A percentile compares a stretch with the other conserved stretches of the same genome.
Conservation (phyloP, 2,113 vertebrate genomes). For the Oncorhynchus nerka region DNA sequence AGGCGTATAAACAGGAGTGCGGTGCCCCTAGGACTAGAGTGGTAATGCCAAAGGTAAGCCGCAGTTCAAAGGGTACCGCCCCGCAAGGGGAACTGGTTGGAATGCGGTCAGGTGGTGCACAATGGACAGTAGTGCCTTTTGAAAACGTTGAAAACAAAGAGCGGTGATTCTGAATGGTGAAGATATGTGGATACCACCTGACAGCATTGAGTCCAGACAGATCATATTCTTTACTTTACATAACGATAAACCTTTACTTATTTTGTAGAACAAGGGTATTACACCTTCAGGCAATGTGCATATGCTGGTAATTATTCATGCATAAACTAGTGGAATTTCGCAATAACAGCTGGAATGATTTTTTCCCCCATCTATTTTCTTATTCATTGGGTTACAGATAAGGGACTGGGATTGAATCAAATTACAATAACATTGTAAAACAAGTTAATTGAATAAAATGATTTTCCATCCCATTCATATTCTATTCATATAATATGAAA, state of each 20-base stretch:
- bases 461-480: no score
- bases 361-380: not conserved
- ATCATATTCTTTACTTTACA: not conserved
- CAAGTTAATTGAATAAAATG: not conserved
- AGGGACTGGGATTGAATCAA: not conserved
- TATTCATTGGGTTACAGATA: not conserved
- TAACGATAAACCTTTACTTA: not conserved
- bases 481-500: no score
- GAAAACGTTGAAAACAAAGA: not conserved
- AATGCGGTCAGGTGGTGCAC: not conserved
- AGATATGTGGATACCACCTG: not conserved
- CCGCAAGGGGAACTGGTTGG: not conserved
- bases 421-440: not conserved
- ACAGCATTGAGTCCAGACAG: not conserved
- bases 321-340: not conserved
- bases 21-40: not conserved
- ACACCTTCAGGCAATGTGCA: not conserved
- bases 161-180: not conserved
- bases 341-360: not conserved
- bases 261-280: not conserved
- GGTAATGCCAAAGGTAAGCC: constrained; percentile 20
- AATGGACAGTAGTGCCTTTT: not conserved
- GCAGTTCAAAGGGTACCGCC: not conserved
- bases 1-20: not conserved
- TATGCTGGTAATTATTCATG: not conserved